Evolutionary conservation across 2,888 invertebrate species (phyloP), one percentile per base, ranked within the genome.

Genomic region (Luffia ferchaultella): DNA sequence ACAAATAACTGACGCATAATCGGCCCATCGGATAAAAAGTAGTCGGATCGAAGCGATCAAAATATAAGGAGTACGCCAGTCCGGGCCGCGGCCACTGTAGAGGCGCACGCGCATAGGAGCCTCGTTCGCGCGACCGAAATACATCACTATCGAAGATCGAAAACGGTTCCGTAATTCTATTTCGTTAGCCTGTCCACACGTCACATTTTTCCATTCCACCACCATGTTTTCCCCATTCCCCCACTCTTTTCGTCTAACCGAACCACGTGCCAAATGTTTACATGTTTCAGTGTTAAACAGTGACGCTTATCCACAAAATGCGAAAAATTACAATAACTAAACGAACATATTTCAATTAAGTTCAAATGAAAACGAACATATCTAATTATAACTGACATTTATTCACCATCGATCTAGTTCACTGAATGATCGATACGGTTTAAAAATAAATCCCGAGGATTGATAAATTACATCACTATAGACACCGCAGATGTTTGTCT

Each of bases 131-230:
- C 60, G 60, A 58, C 57, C 55, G 58, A 60, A 58, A 60, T 58
- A 60, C 57, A 54, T 53, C 55, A 55, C 60, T 57, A 60, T 51
- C 57, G 55, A 50, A 58, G 58, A 58, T 54, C 55, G n/a, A 53
- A 58, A 61, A 61, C 62, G 63, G 69, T 71, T 68, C 67, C 70
- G 73, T 70, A 72, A 73, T 67, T 63, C 40, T 58, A 55, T 61
- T 58, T 58, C 58, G 57, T 60, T 59, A 62, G 53, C 61, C 59
- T 58, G 62, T 62, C 63, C 63, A 55, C 61, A 7, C 40, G n/a
- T n/a, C n/a, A n/a, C n/a, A n/a, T n/a, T n/a, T n/a, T n/a, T 64
- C 60, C 61, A 62, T 62, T 61, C 62, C 60, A 57, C 65, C 62
- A 40, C 40, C 40, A 12, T 9, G 15, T 7, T 40, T 7, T 40